A percentile compares a stretch with the other conserved stretches of the same genome.
These are phyloP conservation scores for Atherinosoma microstoma DNA, from an alignment of 2,797 vertebrate species.

Conservation along the genomic window DNA sequence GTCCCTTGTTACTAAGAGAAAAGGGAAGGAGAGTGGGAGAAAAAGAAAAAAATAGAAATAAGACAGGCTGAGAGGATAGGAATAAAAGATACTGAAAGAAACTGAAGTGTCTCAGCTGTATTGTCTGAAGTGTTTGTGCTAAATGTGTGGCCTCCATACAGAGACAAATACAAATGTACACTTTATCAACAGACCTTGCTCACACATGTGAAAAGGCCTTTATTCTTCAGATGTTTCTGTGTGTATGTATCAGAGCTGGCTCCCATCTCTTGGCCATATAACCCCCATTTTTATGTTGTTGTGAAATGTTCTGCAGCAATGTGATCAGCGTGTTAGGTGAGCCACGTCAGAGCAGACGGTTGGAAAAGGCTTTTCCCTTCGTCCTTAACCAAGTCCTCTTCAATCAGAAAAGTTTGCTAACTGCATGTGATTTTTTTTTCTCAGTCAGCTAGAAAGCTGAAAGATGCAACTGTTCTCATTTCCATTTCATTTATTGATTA, in stretches of 20 bases:
- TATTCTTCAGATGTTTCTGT: conserved; percentile 2
- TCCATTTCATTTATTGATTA: not conserved
- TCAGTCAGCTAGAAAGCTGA: too few relatives aligned
- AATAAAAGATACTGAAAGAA: conserved; percentile 4
- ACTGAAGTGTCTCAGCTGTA: conserved; percentile 8
- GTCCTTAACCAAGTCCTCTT: conserved; percentile 13
- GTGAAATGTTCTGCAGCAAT: conserved; percentile 55
- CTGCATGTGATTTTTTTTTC: not conserved
- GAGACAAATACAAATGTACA: conserved; percentile 14
- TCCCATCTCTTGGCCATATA: conserved; percentile 6
- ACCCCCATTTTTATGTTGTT: conserved; percentile 38
- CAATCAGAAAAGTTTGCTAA: too few relatives aligned
- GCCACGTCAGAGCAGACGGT: conserved; percentile 41
- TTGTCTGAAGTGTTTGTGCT: conserved; percentile 26
- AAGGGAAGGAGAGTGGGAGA: conserved; percentile 17
- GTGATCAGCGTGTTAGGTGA: conserved; percentile 63
- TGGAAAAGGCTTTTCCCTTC: conserved; percentile 48
- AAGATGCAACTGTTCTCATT: too few relatives aligned
- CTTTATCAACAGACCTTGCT: conserved; percentile 38
- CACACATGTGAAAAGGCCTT: conserved; percentile 7
- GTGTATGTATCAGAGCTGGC: conserved; percentile 36
- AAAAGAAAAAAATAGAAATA: conserved; percentile 14
- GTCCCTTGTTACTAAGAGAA: conserved; percentile 44
- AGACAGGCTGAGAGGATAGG: conserved; percentile 2
- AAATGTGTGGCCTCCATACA: conserved; percentile 23